Percentiles rank a stretch among this genome's conserved stretches.
These are phyloP conservation scores for Serripes groenlandicus DNA, from an alignment of 2,888 invertebrate genomes.

Conservation along the genomic window DNA sequence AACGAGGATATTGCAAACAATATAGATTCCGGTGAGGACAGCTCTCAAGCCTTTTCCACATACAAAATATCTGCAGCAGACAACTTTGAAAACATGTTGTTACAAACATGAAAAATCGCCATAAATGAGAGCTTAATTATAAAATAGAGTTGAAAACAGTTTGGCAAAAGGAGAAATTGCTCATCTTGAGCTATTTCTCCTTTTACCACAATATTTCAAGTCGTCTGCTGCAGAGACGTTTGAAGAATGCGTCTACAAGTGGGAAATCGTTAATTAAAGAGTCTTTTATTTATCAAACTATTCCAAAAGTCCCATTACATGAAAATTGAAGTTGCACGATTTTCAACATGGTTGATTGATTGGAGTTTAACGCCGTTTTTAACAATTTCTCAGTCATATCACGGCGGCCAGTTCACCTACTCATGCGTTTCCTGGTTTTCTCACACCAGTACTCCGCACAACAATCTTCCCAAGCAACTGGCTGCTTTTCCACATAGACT, in stretches of 20 bases:
- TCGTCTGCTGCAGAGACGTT: neutral
- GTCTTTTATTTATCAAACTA: neutral
- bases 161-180: neutral
- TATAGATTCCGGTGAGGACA: no score
- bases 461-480: neutral
- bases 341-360: neutral
- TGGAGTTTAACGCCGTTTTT: neutral
- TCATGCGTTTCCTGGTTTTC: neutral
- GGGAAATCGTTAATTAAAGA: neutral
- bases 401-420: neutral
- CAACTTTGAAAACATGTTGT: no score
- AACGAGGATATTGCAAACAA: no score
- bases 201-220: neutral
- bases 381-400: neutral
- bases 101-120: no score
- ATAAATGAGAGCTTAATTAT: no score
- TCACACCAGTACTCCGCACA: neutral
- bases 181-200: neutral
- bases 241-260: neutral
- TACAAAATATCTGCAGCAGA: no score
- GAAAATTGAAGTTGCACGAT: no score
- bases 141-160: neutral
- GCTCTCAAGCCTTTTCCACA: no score
- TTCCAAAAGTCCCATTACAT: neutral
- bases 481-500: neutral